Conservation (phyloP, 2,113 vertebrate genomes). For the Poeciliopsis prolifica region DNA sequence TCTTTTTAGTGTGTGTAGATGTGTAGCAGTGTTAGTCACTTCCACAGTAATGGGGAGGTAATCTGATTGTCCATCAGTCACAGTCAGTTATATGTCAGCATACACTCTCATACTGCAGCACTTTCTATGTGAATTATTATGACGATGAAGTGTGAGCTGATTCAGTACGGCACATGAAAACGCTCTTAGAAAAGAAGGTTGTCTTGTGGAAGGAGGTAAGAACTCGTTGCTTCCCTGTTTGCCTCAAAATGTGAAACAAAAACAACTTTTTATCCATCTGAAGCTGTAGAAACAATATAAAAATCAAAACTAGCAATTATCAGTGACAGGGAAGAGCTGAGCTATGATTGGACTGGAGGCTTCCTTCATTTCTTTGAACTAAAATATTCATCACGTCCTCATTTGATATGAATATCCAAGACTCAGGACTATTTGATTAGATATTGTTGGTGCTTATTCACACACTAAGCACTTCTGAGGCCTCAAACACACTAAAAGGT, state of each 20-base stretch:
- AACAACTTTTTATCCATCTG: not conserved
- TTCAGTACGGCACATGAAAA: conserved; percentile 17
- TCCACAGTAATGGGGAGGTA: not conserved
- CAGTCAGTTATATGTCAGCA: conserved; percentile 10
- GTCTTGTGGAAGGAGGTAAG: not conserved
- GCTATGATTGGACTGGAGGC: not conserved
- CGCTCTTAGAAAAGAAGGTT: not conserved
- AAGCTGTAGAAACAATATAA: not conserved
- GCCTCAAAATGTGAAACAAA: conserved; percentile 9
- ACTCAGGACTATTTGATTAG: not conserved
- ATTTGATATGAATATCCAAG: not conserved
- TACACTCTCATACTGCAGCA: not conserved
- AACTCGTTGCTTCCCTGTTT: conserved; percentile 5
- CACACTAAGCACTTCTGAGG: not conserved
- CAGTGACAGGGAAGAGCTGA: not conserved
- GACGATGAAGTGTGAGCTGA: conserved; percentile 14
- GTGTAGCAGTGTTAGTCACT: not conserved
- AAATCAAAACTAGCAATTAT: not conserved
- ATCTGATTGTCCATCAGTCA: not conserved
- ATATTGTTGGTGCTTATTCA: not conserved
- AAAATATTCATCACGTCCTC: not conserved
- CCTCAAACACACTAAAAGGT: not conserved
- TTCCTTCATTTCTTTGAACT: not conserved
- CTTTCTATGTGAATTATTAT: conserved; percentile 17
- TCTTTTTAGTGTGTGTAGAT: not conserved